These are phyloP conservation scores for Deroplatys truncata DNA, from an alignment of 2,888 invertebrate genomes.

Conservation along the genomic window DNA sequence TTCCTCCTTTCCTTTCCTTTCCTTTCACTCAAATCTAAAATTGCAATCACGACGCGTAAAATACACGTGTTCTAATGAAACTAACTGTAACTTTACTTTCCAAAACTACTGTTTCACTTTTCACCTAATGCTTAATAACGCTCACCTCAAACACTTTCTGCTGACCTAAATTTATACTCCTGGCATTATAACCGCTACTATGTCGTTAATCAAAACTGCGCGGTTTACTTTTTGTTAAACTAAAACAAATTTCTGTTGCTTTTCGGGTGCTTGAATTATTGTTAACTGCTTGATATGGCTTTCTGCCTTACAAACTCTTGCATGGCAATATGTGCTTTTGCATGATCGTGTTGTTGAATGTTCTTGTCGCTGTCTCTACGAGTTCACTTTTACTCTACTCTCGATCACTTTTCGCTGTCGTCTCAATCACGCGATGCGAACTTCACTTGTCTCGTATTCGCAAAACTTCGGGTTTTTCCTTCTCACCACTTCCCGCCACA, in stretches of 20 bases:
- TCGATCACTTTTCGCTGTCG: not conserved
- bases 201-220: not conserved
- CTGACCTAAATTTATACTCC: not conserved
- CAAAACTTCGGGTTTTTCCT: not conserved
- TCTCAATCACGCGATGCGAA: not conserved
- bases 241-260: not conserved
- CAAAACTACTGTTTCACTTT: not conserved
- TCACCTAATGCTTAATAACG: not conserved
- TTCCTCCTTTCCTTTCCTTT: constrained; percentile 5
- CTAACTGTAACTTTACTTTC: not conserved
- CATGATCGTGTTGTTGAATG: not conserved
- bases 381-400: not conserved
- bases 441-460: not conserved
- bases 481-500: constrained; percentile 13
- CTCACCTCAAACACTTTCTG: not conserved
- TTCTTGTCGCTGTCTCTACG: not conserved
- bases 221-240: not conserved
- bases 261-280: not conserved
- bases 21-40: not conserved
- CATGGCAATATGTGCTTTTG: not conserved
- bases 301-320: not conserved
- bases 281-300: not conserved
- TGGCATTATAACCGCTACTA: not conserved
- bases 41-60: not conserved
- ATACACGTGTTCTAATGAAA: not conserved